These are phyloP conservation scores for Cecidostiba fungosa DNA, from an alignment of 2,888 invertebrate species.

Conservation along the genomic window DNA sequence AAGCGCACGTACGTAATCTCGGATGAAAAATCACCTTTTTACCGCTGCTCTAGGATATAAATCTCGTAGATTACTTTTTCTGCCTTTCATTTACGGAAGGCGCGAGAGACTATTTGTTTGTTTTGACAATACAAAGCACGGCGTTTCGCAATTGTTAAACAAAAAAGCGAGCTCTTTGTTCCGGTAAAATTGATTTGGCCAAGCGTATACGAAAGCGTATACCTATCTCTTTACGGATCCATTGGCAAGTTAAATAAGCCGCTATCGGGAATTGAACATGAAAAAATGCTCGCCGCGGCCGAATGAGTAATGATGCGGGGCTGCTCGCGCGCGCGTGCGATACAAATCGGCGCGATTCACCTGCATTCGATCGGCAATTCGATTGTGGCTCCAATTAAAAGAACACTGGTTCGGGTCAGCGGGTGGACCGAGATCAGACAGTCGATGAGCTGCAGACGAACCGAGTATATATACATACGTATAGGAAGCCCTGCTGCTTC, in stretches of 20 bases:
- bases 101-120: background rate
- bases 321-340: constrained; percentile 72
- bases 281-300: constrained; percentile 57
- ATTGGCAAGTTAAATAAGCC: constrained; percentile 56
- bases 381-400: constrained; percentile 78
- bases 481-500: constrained; percentile 64
- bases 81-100: background rate
- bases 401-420: constrained; percentile 77
- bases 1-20: constrained; percentile 10
- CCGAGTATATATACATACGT: constrained; percentile 62
- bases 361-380: constrained; percentile 75
- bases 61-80: constrained; percentile 12
- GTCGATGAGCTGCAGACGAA: background rate
- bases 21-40: constrained; percentile 44
- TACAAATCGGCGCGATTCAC: constrained; percentile 79
- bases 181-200: background rate
- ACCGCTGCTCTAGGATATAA: constrained; percentile 39
- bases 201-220: constrained; percentile 16
- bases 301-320: constrained; percentile 77
- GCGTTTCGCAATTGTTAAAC: background rate
- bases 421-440: constrained; percentile 27
- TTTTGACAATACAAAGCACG: constrained; percentile 1
- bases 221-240: constrained; percentile 42
- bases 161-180: background rate
- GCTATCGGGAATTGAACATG: constrained; percentile 29